Base-by-base conservation (phyloP, 2,113 vertebrate species). In the Neolamprologus longior region DNA sequence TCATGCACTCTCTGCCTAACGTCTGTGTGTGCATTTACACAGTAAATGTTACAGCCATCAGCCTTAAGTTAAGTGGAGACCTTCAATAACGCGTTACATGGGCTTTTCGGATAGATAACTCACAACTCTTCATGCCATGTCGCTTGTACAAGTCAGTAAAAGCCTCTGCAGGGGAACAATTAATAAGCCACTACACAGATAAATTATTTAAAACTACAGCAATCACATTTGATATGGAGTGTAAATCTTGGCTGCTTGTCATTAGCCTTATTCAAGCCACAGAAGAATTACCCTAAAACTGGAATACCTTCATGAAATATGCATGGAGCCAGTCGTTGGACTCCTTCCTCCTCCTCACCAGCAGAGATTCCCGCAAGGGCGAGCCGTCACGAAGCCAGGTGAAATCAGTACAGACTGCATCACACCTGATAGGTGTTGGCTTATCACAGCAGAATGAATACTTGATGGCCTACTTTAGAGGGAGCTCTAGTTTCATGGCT, bases 401-500 rank as follows among this genome's bases (percentile, higher is more conserved):
- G 89, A 94, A 94, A 95, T 95, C 93, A 90, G 91, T 78, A 91
- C 93, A 78, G 84, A 10, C 82, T 21, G 53, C 73, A 28, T 87
- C 78, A 88, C 93, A 95, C 93, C 95, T 86, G 89, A 94, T 90
- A 92, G 84, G 87, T 84, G 88, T 66, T 45, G 86, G 57, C 7
- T 55, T 82, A 89, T 94, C 94, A 91, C 82, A 86, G 79, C 88
- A 78, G 83, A 78, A 92, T 93, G 68, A 95, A 96, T 94, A 94
- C 88, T 94, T 93, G 86, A 95, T 95, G 95, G 12, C 94, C 95
- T 96, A 92, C 90, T 96, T 95, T 90, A 50, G 81, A n/a, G 85
- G 73, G 63, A 26, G 93, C 93, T 93, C 90, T 45, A 58, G 89
- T 97, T 95, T 90, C 96, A 28, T 37, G 3, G 55, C 68, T 13